Conservation (phyloP, 2,888 invertebrate genomes). For the Diaprepes abbreviatus region DNA sequence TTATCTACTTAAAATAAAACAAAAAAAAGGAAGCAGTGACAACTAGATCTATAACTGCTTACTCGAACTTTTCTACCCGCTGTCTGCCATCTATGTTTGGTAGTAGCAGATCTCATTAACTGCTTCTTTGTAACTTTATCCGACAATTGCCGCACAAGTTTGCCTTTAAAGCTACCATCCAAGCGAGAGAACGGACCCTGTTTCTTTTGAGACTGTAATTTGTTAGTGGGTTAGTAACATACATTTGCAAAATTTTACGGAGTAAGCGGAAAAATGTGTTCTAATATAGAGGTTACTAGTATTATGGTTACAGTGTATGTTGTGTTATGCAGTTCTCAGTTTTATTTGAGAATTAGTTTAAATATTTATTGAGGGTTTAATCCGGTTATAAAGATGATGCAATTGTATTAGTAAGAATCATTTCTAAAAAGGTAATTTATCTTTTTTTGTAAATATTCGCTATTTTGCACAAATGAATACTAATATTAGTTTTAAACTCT, state of each 20-base stretch:
- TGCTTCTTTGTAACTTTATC: conserved; percentile 74
- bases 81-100: conserved; percentile 75
- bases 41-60: conserved; percentile 66
- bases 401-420: no score
- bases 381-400: background rate
- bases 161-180: conserved; percentile 76
- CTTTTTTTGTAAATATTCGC: no score
- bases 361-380: background rate
- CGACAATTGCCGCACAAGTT: conserved; percentile 75
- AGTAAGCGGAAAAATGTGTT: background rate
- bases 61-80: conserved; percentile 84
- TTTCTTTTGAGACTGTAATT: conserved; percentile 71
- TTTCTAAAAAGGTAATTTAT: no score
- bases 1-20: background rate
- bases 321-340: background rate
- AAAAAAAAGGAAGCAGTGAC: background rate
- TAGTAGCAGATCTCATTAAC: conserved; percentile 63
- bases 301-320: background rate
- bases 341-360: background rate
- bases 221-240: conserved; percentile 46
- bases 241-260: background rate
- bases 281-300: background rate
- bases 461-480: no score
- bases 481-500: no score
- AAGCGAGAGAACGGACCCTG: conserved; percentile 77